Conservation (phyloP, 2,888 invertebrate species). For the Scaptomyza flava region DNA sequence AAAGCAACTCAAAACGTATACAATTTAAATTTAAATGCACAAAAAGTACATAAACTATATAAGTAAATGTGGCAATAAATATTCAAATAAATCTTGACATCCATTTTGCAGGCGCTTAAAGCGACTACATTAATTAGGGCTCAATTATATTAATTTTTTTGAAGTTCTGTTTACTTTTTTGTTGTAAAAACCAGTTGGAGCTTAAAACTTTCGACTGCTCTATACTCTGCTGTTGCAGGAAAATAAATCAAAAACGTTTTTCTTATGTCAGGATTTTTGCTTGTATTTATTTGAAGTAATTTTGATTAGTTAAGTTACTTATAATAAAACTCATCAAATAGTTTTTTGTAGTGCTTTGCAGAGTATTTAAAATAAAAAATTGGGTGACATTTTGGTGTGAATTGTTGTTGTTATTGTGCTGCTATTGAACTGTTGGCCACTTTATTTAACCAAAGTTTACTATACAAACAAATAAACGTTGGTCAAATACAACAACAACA, state of each 20-base stretch:
- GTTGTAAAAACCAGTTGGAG: neutral
- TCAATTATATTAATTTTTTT: slow-evolving; percentile 28
- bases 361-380: slow-evolving; percentile 1
- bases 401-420: slow-evolving; percentile 27
- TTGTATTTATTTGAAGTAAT: no score
- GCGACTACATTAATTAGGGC: slow-evolving; percentile 48
- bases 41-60: slow-evolving; percentile 3
- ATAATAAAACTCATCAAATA: no score
- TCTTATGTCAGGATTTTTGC: no score
- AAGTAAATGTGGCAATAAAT: slow-evolving; percentile 4
- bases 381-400: slow-evolving; percentile 15
- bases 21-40: slow-evolving; percentile 31
- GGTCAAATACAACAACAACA: slow-evolving; percentile 49
- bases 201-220: neutral
- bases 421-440: slow-evolving; percentile 75
- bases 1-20: slow-evolving; percentile 36
- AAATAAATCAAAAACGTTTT: neutral
- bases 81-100: slow-evolving; percentile 50
- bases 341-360: no score
- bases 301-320: neutral
- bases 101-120: slow-evolving; percentile 32
- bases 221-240: neutral
- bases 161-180: neutral
- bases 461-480: slow-evolving; percentile 72
- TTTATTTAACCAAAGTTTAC: slow-evolving; percentile 80